phyloP scores from a whole-genome alignment of 2,113 vertebrate genomes.

The Muntiacus reevesi region DNA sequence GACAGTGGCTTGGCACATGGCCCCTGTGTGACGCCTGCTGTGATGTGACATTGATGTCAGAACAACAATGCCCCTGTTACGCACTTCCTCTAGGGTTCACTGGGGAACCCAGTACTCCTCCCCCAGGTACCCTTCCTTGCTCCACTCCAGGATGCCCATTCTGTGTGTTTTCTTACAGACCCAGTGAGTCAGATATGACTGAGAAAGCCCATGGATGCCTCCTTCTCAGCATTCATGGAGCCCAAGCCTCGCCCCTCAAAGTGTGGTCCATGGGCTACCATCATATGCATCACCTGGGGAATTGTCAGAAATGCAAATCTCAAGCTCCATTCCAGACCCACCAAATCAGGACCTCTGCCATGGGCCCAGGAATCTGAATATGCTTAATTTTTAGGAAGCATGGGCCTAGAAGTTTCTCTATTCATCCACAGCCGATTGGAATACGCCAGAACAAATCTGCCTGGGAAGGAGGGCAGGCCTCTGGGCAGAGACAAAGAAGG shows the following conservation, averaged over 20 bases:
- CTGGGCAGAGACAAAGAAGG: not conserved
- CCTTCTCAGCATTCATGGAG: not conserved
- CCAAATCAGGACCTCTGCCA: not conserved
- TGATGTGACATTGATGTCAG: not conserved
- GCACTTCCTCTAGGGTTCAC: not conserved
- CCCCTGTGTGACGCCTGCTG: not conserved
- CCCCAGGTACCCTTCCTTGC: not conserved
- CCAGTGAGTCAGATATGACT: not conserved
- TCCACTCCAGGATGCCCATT: not conserved
- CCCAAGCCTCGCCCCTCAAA: not conserved
- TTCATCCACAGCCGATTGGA: not conserved
- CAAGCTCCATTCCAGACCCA: not conserved
- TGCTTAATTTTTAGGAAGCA: not conserved
- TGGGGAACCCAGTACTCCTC: not conserved
- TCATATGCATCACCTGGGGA: not conserved
- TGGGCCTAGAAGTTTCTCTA: not conserved
- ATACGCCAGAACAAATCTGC: not conserved
- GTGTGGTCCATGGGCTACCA: not conserved
- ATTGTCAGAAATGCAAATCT: not conserved
- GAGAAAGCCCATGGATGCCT: rapidly evolving
- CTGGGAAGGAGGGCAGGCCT: not conserved
- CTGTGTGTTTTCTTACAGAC: not conserved
- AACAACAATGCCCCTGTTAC: not conserved
- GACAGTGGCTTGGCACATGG: not conserved
- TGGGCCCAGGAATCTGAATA: not conserved